Conservation (phyloP, 2,797 vertebrate species). For the Phoxinus dragarum region DNA sequence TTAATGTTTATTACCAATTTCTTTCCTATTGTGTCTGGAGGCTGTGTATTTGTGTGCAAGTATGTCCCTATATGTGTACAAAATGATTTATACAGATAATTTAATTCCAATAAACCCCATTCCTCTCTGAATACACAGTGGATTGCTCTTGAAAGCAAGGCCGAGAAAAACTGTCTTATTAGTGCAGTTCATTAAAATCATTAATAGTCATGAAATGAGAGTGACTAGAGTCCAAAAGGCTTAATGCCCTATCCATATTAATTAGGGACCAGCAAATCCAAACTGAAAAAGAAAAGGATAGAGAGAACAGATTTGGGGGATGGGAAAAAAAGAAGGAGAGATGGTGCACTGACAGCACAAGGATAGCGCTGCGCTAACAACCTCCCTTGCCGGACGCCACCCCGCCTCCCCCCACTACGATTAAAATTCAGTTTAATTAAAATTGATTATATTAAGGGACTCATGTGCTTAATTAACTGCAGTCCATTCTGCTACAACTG, state of each 20-base stretch:
- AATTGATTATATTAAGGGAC: constrained; percentile 99
- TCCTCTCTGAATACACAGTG: constrained; percentile 85
- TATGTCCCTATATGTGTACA: constrained; percentile 31
- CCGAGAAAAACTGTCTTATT: constrained; percentile 94
- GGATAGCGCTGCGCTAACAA: constrained; percentile 86
- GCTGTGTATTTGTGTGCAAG: neutral
- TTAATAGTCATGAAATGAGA: constrained; percentile 99
- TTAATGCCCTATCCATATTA: constrained; percentile 99
- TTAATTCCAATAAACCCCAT: constrained; percentile 84
- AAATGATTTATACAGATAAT: constrained; percentile 74
- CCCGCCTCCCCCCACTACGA: constrained; percentile 79
- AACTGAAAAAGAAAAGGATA: constrained; percentile 84
- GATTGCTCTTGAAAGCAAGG: constrained; percentile 87
- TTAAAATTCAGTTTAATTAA: constrained; percentile 99
- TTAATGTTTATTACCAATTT: neutral
- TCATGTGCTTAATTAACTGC: constrained; percentile 99
- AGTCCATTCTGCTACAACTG: constrained; percentile 89
- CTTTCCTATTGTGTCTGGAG: neutral
- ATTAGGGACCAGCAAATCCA: constrained; percentile 96
- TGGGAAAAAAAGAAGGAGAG: neutral
- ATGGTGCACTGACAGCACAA: constrained; percentile 75
- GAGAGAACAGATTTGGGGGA: constrained; percentile 11
- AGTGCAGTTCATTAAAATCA: constrained; percentile 99
- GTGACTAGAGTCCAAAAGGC: constrained; percentile 97
- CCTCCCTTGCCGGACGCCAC: constrained; percentile 85